Conservation (phyloP, 2,888 invertebrate species). For the Glyphotaelius pellucidus region DNA sequence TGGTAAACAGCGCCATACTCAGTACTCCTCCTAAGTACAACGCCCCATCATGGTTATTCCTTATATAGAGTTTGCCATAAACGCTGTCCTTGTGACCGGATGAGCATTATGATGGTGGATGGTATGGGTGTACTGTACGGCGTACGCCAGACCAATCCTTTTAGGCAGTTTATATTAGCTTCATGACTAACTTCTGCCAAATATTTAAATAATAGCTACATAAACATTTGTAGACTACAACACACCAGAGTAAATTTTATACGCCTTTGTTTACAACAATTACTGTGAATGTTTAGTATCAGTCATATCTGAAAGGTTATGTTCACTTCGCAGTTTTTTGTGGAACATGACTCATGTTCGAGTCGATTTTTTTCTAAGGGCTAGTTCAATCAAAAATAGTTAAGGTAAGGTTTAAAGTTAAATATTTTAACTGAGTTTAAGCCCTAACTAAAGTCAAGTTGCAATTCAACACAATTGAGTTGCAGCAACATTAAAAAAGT, state of each 20-base stretch:
- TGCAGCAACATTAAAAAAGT: no score
- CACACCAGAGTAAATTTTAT: neutral
- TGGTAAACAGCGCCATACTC: neutral
- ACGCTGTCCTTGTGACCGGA: neutral
- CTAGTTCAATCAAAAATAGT: no score
- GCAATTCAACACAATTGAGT: no score
- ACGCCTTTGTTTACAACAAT: constrained; percentile 2
- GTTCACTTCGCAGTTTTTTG: neutral
- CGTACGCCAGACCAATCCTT: neutral
- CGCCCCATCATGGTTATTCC: neutral
- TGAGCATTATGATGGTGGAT: neutral
- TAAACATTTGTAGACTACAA: neutral
- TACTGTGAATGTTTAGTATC: neutral
- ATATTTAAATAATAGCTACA: neutral
- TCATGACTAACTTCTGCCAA: constrained; percentile 24
- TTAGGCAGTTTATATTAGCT: neutral
- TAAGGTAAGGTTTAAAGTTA: no score
- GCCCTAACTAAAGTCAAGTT: no score
- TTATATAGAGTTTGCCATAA: constrained; percentile 3
- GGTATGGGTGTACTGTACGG: constrained; percentile 2
- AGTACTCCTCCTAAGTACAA: neutral
- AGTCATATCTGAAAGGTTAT: neutral
- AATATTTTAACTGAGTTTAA: no score
- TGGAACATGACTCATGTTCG: neutral
- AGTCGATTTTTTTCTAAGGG: neutral